Conservation (phyloP, 1,140 invertebrate species). For the Meloidogyne floridensis region DNA sequence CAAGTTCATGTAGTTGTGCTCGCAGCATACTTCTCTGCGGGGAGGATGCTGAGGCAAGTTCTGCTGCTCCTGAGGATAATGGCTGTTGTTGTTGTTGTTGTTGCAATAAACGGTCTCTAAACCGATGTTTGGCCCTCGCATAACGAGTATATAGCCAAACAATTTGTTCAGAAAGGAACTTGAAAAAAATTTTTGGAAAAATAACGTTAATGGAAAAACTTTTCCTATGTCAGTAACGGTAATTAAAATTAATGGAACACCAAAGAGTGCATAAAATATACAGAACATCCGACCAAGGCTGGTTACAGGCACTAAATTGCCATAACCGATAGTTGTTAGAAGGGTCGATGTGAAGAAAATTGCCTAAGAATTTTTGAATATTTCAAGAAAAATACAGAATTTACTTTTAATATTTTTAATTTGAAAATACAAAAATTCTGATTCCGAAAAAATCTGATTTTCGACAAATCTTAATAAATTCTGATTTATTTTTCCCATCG, state of each 20-base stretch:
- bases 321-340: constrained; percentile 64
- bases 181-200: neutral
- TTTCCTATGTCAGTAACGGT: constrained; percentile 65
- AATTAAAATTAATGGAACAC: constrained; percentile 64
- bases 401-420: too few relatives aligned
- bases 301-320: constrained; percentile 62
- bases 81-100: neutral
- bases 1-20: constrained; percentile 32
- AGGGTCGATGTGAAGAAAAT: constrained; percentile 66
- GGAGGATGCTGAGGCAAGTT: constrained; percentile 4
- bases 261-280: constrained; percentile 64
- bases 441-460: too few relatives aligned
- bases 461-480: neutral
- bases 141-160: constrained; percentile 55
- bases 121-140: constrained; percentile 28
- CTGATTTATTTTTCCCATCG: neutral
- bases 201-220: neutral
- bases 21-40: constrained; percentile 29
- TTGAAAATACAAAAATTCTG: too few relatives aligned
- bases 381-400: neutral
- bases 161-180: constrained; percentile 63
- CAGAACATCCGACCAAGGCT: constrained; percentile 50
- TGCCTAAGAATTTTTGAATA: constrained; percentile 31
- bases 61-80: constrained; percentile 3
- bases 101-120: neutral